Evolutionary conservation across 2,113 vertebrate genomes (phyloP), one percentile per base, ranked within the genome.

Genomic region (Fregata magnificens): DNA sequence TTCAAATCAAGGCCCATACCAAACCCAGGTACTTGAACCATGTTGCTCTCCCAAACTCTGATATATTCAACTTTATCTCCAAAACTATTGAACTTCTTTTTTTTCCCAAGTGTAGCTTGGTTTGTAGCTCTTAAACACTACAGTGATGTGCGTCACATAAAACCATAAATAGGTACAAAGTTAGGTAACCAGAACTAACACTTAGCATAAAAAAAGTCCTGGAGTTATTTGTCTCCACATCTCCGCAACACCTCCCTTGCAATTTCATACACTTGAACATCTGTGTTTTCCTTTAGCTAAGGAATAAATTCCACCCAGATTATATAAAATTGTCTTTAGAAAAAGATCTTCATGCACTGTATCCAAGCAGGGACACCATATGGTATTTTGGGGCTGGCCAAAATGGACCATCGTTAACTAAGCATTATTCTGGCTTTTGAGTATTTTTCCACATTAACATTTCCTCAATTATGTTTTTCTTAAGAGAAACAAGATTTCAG

Each of bases 181-280:
- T 97, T 97, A 97, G 97, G 96, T 97, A 97, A 97, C 86, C 82
- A 96, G 83, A 97, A 90, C 82, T 95, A 82, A 95, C 95, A 95
- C 93, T 94, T 95, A 47, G 58, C 78, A 94, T 44, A 93, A 95
- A 95, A 97, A 95, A 95, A 90, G 61, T 96, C 66, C 52, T 83
- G 71, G 55, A 94, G 58, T 95, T 97, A 96, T 96, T 97, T 97
- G 95, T 97, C 93, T 97, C 93, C 91, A 96, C 95, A 97, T 97
- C 96, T 97, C 94, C 86, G 91, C 97, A 97, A 97, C 95, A 97
- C 96, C 97, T 97, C 96, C 95, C 88, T 95, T 97, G 96, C 95
- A 95, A 97, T 95, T 95, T 96, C 93, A 90, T 91, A 72, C 93
- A 83, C 91, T 96, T 77, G 91, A 96, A 97, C 97, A 97, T 97